Conservation (phyloP, 2,888 invertebrate species). For the Nebria brevicollis region DNA sequence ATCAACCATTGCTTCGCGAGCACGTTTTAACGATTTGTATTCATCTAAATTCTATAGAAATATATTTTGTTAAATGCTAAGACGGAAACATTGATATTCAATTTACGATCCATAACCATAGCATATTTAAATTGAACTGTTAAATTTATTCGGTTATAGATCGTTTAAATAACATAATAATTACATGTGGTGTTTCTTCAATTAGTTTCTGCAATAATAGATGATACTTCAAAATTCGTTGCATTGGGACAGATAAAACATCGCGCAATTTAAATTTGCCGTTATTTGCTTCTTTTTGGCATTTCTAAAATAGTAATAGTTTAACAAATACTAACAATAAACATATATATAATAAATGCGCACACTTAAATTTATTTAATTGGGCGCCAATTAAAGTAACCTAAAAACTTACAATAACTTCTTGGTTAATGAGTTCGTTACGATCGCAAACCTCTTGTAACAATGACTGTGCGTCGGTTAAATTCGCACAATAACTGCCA, state of each 20-base stretch:
- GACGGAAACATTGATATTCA: too few relatives aligned
- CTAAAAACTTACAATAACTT: constrained; percentile 72
- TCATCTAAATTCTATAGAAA: constrained; percentile 81
- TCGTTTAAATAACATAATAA: constrained; percentile 51
- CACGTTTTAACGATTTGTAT: constrained; percentile 81
- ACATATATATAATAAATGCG: not conserved
- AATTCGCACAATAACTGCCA: constrained; percentile 95
- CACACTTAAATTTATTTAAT: not conserved
- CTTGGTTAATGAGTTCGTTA: constrained; percentile 73
- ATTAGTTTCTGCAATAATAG: constrained; percentile 89
- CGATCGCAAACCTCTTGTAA: constrained; percentile 80
- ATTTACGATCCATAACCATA: too few relatives aligned
- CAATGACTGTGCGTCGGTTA: constrained; percentile 87
- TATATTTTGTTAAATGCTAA: not conserved
- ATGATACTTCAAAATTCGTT: constrained; percentile 97
- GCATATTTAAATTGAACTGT: too few relatives aligned
- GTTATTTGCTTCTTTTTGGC: constrained; percentile 93
- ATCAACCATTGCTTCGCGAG: constrained; percentile 96
- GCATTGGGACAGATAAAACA: constrained; percentile 97
- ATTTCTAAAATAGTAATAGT: constrained; percentile 70
- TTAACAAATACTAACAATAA: not conserved
- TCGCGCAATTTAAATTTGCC: constrained; percentile 95
- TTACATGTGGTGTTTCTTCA: constrained; percentile 84
- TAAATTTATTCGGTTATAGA: not conserved
- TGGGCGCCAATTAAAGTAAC: constrained; percentile 52